Evolutionary conservation across 2,888 invertebrate species (phyloP).

Genomic region (Pandemis corylana): DNA sequence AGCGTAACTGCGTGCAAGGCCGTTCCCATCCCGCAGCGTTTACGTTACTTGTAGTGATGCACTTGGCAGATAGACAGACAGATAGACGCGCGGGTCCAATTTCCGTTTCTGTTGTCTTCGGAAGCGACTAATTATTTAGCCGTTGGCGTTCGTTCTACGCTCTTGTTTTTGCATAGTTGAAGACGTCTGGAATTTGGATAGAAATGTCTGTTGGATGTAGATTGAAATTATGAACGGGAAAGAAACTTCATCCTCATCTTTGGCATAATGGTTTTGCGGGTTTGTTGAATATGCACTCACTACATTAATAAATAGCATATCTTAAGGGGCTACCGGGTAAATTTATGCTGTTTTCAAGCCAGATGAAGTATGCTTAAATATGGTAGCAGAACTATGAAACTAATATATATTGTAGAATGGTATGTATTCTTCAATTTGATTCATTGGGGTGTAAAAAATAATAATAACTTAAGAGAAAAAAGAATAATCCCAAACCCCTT

Average conservation of each 20-base stretch:
- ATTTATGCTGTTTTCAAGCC: too few species aligned
- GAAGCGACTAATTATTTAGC: conserved; percentile 41
- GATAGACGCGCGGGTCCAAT: conserved; percentile 33
- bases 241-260: neutral
- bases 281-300: neutral
- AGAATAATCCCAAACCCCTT: too few species aligned
- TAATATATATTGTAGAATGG: too few species aligned
- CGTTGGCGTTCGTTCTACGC: conserved; percentile 19
- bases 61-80: conserved; percentile 34
- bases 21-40: conserved; percentile 8
- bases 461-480: too few species aligned
- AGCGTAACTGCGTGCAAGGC: conserved; percentile 2
- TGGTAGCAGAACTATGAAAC: too few species aligned
- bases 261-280: neutral
- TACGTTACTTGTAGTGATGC: conserved; percentile 30
- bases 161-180: conserved; percentile 31
- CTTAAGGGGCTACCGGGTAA: too few species aligned
- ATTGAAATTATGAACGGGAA: neutral
- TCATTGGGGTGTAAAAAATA: too few species aligned
- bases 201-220: neutral
- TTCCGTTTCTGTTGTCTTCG: conserved; percentile 38
- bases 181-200: neutral
- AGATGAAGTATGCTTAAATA: too few species aligned
- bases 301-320: too few species aligned
- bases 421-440: too few species aligned